Evolutionary conservation across 2,888 invertebrate genomes (phyloP).

Genomic region (Hyppa rectilinea): DNA sequence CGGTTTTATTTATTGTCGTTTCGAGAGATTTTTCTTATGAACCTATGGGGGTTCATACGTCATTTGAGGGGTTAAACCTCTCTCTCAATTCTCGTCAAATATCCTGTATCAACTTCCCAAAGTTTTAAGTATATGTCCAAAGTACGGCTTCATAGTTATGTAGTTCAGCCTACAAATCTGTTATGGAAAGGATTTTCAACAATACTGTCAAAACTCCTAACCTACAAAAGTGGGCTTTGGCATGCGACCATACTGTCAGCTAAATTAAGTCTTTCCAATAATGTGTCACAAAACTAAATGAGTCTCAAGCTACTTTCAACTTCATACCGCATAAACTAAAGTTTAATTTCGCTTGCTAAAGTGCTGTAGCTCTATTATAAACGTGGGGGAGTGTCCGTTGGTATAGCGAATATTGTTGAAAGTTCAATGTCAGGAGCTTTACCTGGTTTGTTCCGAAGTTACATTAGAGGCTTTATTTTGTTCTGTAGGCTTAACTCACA

Average conservation of each 20-base stretch:
- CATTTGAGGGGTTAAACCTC: too few relatives aligned
- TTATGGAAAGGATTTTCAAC: conserved; percentile 20
- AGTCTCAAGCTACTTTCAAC: conserved; percentile 2
- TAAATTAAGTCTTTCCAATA: conserved; percentile 34
- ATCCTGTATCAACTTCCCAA: background rate
- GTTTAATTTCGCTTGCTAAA: conserved; percentile 4
- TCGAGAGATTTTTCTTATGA: too few relatives aligned
- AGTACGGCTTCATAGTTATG: conserved; percentile 10
- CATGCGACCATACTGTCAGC: conserved; percentile 21
- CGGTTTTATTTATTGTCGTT: too few relatives aligned
- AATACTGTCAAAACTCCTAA: conserved; percentile 37
- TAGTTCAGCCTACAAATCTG: background rate
- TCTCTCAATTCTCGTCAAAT: too few relatives aligned
- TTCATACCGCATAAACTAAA: background rate
- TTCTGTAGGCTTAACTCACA: conserved; percentile 17
- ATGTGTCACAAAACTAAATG: conserved; percentile 9
- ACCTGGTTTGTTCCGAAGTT: conserved; percentile 54
- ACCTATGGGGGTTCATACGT: too few relatives aligned
- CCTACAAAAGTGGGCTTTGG: conserved; percentile 36
- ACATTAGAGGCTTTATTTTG: conserved; percentile 53
- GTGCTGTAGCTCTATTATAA: conserved; percentile 29
- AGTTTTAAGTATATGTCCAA: background rate
- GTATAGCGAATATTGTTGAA: conserved; percentile 49
- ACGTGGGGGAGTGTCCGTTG: conserved; percentile 17
- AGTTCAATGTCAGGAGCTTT: conserved; percentile 61